Conservation (phyloP, 1,140 invertebrate species). For the Lepidostoma basale region DNA sequence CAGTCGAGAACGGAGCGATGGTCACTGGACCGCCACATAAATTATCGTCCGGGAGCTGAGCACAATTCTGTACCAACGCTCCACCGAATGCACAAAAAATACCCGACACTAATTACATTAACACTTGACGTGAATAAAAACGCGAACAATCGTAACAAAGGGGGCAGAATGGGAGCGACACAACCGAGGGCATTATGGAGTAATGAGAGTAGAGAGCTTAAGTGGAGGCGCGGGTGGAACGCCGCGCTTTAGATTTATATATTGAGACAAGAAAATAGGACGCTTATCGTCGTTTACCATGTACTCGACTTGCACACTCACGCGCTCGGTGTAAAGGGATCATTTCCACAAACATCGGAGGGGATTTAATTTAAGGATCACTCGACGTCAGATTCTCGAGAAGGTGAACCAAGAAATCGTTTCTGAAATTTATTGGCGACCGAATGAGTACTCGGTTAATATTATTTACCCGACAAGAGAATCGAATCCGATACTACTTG, state of each 20-base stretch:
- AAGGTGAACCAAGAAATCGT: no score
- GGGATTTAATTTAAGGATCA: no score
- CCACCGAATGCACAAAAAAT: slow-evolving; percentile 26
- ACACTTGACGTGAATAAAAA: slow-evolving; percentile 25
- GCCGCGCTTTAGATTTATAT: not conserved
- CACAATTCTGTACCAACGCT: slow-evolving; percentile 11
- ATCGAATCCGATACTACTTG: slow-evolving; percentile 10
- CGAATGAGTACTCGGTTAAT: not conserved
- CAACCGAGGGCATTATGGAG: not conserved
- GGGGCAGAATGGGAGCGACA: slow-evolving; percentile 16
- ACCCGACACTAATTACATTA: slow-evolving; percentile 31
- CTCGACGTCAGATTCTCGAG: no score
- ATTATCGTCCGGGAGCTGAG: slow-evolving; percentile 17
- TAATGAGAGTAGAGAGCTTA: not conserved
- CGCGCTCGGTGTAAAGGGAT: no score
- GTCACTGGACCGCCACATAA: slow-evolving; percentile 16
- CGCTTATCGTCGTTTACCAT: not conserved
- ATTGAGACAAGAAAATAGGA: not conserved
- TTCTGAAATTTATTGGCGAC: no score
- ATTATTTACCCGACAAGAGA: slow-evolving; percentile 1
- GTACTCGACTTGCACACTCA: not conserved
- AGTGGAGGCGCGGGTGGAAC: not conserved
- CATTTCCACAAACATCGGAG: no score
- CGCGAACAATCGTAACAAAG: slow-evolving; percentile 17
- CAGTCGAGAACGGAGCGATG: not conserved